phyloP scores from a whole-genome alignment of 2,888 invertebrate genomes.

The Lacanobia wlatinum region DNA sequence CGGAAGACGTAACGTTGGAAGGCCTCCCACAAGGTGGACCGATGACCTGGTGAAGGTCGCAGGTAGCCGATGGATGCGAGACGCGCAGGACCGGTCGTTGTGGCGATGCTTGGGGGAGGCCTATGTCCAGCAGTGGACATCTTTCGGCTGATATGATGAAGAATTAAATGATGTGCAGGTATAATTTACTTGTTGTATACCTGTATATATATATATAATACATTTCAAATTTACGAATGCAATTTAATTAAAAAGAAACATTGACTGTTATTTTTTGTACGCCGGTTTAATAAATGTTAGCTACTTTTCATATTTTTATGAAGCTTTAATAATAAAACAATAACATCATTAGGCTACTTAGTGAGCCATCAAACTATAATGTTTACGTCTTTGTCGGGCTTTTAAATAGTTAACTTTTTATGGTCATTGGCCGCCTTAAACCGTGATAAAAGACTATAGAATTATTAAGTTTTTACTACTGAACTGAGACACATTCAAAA shows the following conservation, averaged over 20 bases:
- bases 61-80: too few species aligned
- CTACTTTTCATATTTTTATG: neutral
- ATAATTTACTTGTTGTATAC: too few species aligned
- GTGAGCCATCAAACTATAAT: conserved; percentile 27
- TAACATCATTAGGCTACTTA: conserved; percentile 30
- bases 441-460: conserved; percentile 32
- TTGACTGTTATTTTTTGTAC: neutral
- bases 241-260: conserved; percentile 2
- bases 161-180: neutral
- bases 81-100: too few species aligned
- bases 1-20: too few species aligned
- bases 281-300: neutral
- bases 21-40: too few species aligned
- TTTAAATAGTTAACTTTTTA: conserved; percentile 51
- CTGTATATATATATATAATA: too few species aligned
- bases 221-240: neutral
- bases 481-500: neutral
- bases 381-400: conserved; percentile 27
- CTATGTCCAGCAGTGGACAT: too few species aligned
- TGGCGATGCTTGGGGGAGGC: too few species aligned
- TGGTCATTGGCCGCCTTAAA: conserved; percentile 24
- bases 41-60: too few species aligned
- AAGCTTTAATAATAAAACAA: conserved; percentile 40
- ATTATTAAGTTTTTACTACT: conserved; percentile 12
- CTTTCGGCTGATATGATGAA: too few species aligned